Base-by-base conservation (phyloP, 2,113 vertebrate species). In the Corydoras maculifer region DNA sequence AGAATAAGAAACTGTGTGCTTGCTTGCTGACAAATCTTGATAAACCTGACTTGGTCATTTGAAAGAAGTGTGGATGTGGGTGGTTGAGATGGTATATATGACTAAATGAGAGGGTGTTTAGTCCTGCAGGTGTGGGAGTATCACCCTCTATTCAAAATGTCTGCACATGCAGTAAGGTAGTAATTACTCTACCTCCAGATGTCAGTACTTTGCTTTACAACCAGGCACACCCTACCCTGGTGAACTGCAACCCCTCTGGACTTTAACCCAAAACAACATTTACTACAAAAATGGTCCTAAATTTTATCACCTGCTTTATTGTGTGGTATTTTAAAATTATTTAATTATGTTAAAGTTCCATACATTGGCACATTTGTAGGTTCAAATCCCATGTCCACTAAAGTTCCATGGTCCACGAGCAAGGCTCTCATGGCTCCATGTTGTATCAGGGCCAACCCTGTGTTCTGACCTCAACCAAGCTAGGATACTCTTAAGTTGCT, bases 101-200 rank as follows among this genome's bases (percentile, higher is more conserved):
- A 9, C 60, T 55, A 11, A 55, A 14, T 63, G 69, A 18, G 58
- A 30, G 31, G 62, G 13, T 70, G 49, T 29, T 12, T 57, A 30
- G 9, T 11, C 64, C 69, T 57, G 68, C 57, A 65, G 75, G 64
- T 77, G 68, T 66, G 53, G 58, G 69, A 65, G 49, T 60, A 49
- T 58, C 57, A 43, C 76, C 65, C 14, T 15, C 14, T 13, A 58
- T 29, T 65, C 69, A 72, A 72, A 31, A 62, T 72, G 69, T 78
- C 77, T 80, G 59, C 75, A 76, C 50, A 65, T 30, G 32, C 57
- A 58, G 25, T 53, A n/a, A 54, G 54, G 55, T 70, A 70, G 78
- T 80, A 84, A 87, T 85, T 76, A 81, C 77, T 75, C 3, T 67
- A 75, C 79, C 73, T 60, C 35, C 50, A 72, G 77, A 75, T 62